Conservation (phyloP, 2,888 invertebrate species). For the Perithous albicinctus region DNA sequence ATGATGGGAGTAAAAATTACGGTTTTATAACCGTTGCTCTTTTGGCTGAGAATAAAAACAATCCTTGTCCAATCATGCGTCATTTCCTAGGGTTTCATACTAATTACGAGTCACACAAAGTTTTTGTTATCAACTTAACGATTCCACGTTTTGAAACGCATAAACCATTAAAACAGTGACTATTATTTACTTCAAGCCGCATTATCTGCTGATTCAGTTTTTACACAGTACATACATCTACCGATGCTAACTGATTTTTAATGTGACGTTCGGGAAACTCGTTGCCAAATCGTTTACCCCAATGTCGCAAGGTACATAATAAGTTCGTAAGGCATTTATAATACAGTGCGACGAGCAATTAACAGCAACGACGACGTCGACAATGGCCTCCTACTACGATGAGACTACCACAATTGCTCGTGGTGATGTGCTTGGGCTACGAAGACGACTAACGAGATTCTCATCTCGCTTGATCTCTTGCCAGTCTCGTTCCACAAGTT, state of each 20-base stretch:
- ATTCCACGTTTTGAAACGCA: no score
- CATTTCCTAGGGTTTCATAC: no score
- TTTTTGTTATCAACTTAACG: no score
- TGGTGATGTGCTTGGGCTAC: constrained; percentile 6
- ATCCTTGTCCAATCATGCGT: no score
- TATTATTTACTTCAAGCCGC: no score
- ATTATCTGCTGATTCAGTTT: not conserved
- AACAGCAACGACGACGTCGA: constrained; percentile 4
- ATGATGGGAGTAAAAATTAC: no score
- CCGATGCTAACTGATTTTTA: constrained; percentile 27
- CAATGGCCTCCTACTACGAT: not conserved
- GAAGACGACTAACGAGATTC: constrained; percentile 48
- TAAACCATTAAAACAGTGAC: no score
- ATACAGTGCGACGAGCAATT: constrained; percentile 26
- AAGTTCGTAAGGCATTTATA: constrained; percentile 18
- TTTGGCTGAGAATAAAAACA: no score
- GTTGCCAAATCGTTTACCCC: constrained; percentile 2
- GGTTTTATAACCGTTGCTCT: no score
- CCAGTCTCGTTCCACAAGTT: constrained; percentile 64
- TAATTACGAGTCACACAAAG: no score
- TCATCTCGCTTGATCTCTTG: constrained; percentile 32
- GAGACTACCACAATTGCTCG: constrained; percentile 4
- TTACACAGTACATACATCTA: not conserved
- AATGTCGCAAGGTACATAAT: not conserved
- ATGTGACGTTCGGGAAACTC: constrained; percentile 3